Evolutionary conservation across 2,888 invertebrate genomes (phyloP), one percentile per base, ranked within the genome.

Genomic region (Metellina segmentata): DNA sequence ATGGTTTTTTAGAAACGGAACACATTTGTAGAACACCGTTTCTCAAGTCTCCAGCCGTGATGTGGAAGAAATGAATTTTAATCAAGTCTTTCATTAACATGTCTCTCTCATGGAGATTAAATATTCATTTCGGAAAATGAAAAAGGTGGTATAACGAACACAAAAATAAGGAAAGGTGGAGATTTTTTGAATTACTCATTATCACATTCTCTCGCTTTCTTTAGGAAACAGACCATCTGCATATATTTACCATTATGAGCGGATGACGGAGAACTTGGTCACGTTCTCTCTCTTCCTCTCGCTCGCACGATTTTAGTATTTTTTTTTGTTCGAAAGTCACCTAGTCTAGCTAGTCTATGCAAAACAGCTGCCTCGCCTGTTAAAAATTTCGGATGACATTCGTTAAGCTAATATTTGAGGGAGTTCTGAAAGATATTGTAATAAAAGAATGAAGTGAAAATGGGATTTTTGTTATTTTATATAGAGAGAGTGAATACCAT

Each of bases 31-130:
- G 8, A 5, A 16, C 16, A 16, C n/a, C 16, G 13, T 48, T 75
- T 74, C 11, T 19, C 8, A 34, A 48, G 13, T 7, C 69, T 81
- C 70, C 70, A 34, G 34, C 20, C 19, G 13, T 49, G 49, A 72
- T 9, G 52, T 69, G 81, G 4, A 20, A 81, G 52, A 82, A 52
- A 82, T 82, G 82, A 82, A 82, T 82, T 82, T 82, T 82, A 82
- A 82, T 82, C 82, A 82, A 51, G 51, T 8, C 82, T 71, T 82
- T 82, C 71, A 82, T 82, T 82, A 82, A 72, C 70, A 82, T 82
- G 16, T 82, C 71, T 82, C 70, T 71, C 82, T 82, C 51, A 19
- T 16, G 11, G 48, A 11, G 82, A 82, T 82, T 82, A 82, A 82
- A 82, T 82, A 82, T 82, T 82, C 82, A 82, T 82, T 71, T 72